These are phyloP conservation scores for Glomeris marginata DNA, from an alignment of 2,888 invertebrate species.

Conservation along the genomic window DNA sequence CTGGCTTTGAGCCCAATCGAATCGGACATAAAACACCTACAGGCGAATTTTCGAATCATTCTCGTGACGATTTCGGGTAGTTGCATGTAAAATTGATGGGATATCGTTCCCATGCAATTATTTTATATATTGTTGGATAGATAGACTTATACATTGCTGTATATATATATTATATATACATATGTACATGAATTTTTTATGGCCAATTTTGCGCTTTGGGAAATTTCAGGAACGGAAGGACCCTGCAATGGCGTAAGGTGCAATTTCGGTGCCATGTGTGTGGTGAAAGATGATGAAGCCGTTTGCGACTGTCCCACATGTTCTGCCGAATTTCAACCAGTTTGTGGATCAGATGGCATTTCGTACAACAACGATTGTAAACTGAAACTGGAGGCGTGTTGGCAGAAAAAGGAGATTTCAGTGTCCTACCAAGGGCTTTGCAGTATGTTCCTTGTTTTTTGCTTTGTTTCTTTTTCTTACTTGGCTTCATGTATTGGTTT, in stretches of 20 bases:
- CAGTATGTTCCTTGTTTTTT: conserved; percentile 45
- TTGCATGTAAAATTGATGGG: neutral
- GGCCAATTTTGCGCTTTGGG: neutral
- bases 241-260: conserved; percentile 41
- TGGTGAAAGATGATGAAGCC: conserved; percentile 48
- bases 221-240: conserved; percentile 22
- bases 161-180: neutral
- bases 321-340: conserved; percentile 67
- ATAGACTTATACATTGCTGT: neutral
- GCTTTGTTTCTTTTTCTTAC: too few species aligned
- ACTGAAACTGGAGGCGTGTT: conserved; percentile 61
- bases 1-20: too few species aligned
- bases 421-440: conserved; percentile 69
- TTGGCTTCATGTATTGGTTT: too few species aligned
- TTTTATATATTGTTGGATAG: neutral
- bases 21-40: too few species aligned
- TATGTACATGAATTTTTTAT: neutral
- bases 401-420: conserved; percentile 52
- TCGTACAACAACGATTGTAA: conserved; percentile 57
- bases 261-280: conserved; percentile 60
- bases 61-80: neutral
- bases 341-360: conserved; percentile 43
- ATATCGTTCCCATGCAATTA: neutral
- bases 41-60: too few species aligned
- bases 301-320: conserved; percentile 72